Evolutionary conservation across 2,113 vertebrate genomes (phyloP).

Genomic region (Psilopsiagon aurifrons): DNA sequence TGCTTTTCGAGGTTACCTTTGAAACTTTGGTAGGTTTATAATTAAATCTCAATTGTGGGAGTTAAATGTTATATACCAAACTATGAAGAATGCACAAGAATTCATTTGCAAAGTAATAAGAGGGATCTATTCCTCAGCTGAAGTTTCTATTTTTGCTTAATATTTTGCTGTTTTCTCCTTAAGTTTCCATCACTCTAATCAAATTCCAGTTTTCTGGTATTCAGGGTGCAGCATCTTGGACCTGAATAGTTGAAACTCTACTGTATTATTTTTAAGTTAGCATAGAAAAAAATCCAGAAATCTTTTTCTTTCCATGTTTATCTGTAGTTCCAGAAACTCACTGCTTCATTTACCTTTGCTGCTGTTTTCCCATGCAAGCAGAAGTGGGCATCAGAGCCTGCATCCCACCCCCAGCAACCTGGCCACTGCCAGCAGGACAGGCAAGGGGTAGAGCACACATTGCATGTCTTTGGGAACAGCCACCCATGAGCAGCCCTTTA

Average conservation of each 20-base stretch:
- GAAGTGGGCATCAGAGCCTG: not conserved
- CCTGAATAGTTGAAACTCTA: not conserved
- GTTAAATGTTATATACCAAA: not conserved
- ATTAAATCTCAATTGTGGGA: not conserved
- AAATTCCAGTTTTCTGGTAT: not conserved
- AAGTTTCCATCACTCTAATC: not conserved
- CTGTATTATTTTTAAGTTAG: not conserved
- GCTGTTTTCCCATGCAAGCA: not conserved
- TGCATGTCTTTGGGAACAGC: not conserved
- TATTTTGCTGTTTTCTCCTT: not conserved
- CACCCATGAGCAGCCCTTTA: fast-evolving
- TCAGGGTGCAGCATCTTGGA: not conserved
- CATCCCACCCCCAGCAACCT: not conserved
- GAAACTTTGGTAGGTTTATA: not conserved
- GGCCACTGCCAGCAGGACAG: not conserved
- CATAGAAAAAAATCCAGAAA: not conserved
- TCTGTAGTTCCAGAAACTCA: not conserved
- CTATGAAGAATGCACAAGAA: not conserved
- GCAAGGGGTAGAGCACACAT: not conserved
- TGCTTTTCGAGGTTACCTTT: constrained; percentile 14
- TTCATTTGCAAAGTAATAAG: not conserved
- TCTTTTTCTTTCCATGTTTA: not conserved
- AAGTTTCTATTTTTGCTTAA: not conserved
- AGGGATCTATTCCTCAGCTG: not conserved
- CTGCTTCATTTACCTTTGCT: not conserved